These are phyloP conservation scores for Sinelater perroti DNA, from an alignment of 2,888 invertebrate species.

Conservation along the genomic window DNA sequence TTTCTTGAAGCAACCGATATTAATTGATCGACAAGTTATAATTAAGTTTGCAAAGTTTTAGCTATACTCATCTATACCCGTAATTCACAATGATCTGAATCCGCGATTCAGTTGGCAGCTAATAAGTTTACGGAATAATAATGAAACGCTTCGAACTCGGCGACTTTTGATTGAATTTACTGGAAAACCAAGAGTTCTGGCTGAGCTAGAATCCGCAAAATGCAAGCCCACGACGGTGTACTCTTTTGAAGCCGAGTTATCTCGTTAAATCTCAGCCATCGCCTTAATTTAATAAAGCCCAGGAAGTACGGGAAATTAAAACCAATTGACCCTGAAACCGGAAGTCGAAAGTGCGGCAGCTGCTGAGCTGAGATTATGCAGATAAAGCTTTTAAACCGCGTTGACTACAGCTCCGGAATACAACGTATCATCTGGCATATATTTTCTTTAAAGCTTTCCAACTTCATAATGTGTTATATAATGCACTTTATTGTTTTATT, in stretches of 20 bases:
- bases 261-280: conserved; percentile 38
- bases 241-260: conserved; percentile 35
- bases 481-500: conserved; percentile 26
- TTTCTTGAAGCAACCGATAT: conserved; percentile 28
- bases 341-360: conserved; percentile 40
- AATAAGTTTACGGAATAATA: conserved; percentile 40
- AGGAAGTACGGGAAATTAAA: conserved; percentile 45
- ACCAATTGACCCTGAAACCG: conserved; percentile 46
- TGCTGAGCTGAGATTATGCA: conserved; percentile 41
- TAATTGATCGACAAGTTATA: conserved; percentile 42
- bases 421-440: conserved; percentile 25
- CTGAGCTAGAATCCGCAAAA: conserved; percentile 25
- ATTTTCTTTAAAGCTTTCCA: conserved; percentile 29
- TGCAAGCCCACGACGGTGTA: conserved; percentile 27
- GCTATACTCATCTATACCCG: conserved; percentile 33
- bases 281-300: conserved; percentile 43
- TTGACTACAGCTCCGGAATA: conserved; percentile 28
- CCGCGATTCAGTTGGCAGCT: conserved; percentile 37
- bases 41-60: conserved; percentile 40
- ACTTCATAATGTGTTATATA: conserved; percentile 29
- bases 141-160: conserved; percentile 37
- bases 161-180: conserved; percentile 39
- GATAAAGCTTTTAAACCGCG: conserved; percentile 41
- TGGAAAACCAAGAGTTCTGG: conserved; percentile 34
- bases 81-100: conserved; percentile 36